Evolutionary conservation across 2,113 vertebrate genomes (phyloP), one percentile per base, ranked within the genome.

Genomic region (Labeo rohita): DNA sequence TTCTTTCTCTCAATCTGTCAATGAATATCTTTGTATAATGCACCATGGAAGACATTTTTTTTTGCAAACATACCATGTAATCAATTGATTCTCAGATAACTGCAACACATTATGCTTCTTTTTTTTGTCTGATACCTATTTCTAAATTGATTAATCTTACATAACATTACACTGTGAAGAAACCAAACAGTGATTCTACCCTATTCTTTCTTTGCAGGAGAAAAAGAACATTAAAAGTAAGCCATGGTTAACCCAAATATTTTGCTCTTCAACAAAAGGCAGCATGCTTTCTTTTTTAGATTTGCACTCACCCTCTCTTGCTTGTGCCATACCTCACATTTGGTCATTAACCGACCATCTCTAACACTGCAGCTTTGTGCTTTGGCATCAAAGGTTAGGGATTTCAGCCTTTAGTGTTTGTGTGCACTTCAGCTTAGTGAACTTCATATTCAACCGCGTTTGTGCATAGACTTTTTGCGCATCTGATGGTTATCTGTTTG

Each of bases 201-300:
- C 87, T 93, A 92, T 91, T 94, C 93, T 94, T 94, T 94, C 94
- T 95, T 95, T 94, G 93, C 95, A 96, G 95, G 95, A 95, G 94
- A 96, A 94, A 96, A 95, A 95, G 95, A 96, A 93, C 95, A 95
- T 94, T 96, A 95, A 96, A 96, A 95, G 95, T 96, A 96, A 96
- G 95, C 92, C 90, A 90, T 92, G 90, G 89, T 94, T 93, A 92
- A 93, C 92, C 93, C 84, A 91, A 76, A 88, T 91, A 28, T 73
- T 89, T 90, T 84, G 89, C 80, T 89, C 52, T 83, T 87, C 78
- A 89, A 88, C 65, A 90, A 93, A 92, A 92, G 90, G 93, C 88
- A 90, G 92, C 94, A 95, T 95, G 95, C 93, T 93, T 93, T 90
- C 89, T 49, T 13, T 49, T 91, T 89, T 94, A 92, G 90, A 92